Conservation (phyloP, 2,113 vertebrate species). For the Ptychochromis oligacanthus region DNA sequence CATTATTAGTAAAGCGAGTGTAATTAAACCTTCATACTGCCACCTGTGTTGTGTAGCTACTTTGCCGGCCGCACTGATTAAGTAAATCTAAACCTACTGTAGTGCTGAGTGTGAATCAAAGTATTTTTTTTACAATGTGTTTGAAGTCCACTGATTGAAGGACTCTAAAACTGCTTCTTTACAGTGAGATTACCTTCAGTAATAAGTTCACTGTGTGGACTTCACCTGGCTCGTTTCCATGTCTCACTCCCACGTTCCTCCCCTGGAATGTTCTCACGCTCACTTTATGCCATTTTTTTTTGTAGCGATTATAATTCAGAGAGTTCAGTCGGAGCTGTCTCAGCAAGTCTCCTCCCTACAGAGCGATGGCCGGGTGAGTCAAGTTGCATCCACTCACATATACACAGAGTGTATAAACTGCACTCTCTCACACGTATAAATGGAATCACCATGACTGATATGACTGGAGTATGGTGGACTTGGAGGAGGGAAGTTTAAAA, state of each 20-base stretch:
- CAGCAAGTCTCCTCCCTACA: constrained; percentile 94
- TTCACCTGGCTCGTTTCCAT: neutral
- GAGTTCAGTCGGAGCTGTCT: constrained; percentile 90
- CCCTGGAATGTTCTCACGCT: neutral
- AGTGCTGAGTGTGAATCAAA: constrained; percentile 25
- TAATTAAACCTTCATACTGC: neutral
- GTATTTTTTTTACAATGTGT: neutral
- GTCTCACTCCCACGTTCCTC: neutral
- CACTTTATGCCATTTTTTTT: neutral
- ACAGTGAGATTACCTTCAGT: neutral
- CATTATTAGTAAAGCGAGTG: neutral
- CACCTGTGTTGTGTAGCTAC: neutral
- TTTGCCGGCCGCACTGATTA: neutral
- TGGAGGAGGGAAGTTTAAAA: neutral
- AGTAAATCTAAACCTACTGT: neutral
- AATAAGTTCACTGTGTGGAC: neutral
- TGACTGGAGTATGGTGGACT: neutral
- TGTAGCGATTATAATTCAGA: constrained; percentile 88
- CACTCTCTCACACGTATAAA: constrained; percentile 14
- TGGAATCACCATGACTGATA: constrained; percentile 15
- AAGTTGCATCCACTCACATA: constrained; percentile 29
- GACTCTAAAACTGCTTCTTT: neutral
- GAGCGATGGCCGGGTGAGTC: constrained; percentile 88
- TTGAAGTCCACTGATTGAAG: constrained; percentile 2
- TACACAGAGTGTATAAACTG: neutral